Conservation (phyloP, 2,888 invertebrate species). For the Frankliniella intonsa region DNA sequence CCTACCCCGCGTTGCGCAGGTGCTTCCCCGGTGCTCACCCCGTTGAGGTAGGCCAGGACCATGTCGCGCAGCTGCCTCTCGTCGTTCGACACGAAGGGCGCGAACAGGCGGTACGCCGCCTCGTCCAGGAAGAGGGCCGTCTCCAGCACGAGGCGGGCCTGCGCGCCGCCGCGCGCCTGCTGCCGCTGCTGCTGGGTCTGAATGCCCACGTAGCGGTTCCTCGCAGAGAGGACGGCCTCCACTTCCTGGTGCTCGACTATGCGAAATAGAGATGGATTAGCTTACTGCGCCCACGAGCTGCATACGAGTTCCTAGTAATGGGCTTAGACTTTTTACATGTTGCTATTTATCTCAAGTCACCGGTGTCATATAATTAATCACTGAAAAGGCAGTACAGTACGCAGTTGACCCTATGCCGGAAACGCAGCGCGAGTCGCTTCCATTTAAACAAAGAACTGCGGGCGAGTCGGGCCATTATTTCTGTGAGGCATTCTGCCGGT, state of each 20-base stretch:
- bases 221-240: not conserved
- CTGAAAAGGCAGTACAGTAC: no score
- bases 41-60: constrained; percentile 73
- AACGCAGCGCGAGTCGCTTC: no score
- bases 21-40: constrained; percentile 49
- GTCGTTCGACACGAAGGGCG: constrained; percentile 61
- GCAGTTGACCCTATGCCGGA: no score
- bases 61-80: constrained; percentile 65
- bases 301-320: no score
- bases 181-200: constrained; percentile 31
- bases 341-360: not conserved
- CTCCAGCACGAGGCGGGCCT: constrained; percentile 57
- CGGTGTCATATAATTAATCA: no score
- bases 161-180: constrained; percentile 27
- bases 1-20: no score
- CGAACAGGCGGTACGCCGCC: constrained; percentile 65
- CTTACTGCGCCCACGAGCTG: no score
- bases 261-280: no score
- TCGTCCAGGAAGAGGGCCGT: constrained; percentile 70
- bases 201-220: not conserved
- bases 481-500: no score
- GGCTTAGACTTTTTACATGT: not conserved
- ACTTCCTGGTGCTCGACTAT: not conserved
- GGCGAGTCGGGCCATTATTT: no score
- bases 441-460: no score